These are phyloP conservation scores for Amblyraja radiata DNA, from an alignment of 2,797 vertebrate species.

Conservation along the genomic window DNA sequence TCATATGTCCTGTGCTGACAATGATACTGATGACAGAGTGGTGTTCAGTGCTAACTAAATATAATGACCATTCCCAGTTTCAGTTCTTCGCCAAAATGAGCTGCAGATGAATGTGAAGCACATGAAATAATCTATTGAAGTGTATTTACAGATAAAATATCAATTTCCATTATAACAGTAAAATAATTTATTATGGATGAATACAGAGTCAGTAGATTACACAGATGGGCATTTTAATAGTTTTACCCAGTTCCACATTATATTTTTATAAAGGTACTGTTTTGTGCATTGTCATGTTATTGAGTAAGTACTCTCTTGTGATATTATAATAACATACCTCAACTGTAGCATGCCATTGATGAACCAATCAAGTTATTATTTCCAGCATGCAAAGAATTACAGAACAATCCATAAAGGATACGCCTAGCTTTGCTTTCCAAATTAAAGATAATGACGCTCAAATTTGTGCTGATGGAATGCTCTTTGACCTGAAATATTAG, in stretches of 20 bases:
- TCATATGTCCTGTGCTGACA: not conserved
- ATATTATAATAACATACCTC: not conserved
- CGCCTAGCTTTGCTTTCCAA: not conserved
- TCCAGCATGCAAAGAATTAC: not conserved
- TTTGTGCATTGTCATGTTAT: not conserved
- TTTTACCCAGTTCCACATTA: not conserved
- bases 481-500: no score
- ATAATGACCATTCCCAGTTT: not conserved
- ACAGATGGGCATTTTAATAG: not conserved
- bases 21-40: not conserved
- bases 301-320: not conserved
- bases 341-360: not conserved
- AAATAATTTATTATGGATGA: not conserved
- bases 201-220: not conserved
- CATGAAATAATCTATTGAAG: not conserved
- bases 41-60: not conserved
- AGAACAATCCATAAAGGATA: not conserved
- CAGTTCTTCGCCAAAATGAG: not conserved
- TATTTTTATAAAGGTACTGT: not conserved
- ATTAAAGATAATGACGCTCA: not conserved
- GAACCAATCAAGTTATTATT: not conserved
- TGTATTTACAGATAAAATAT: not conserved
- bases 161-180: not conserved
- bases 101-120: not conserved
- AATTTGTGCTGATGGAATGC: no score